phyloP scores from a whole-genome alignment of 2,797 vertebrate genomes.

The Phrynocephalus forsythii region DNA sequence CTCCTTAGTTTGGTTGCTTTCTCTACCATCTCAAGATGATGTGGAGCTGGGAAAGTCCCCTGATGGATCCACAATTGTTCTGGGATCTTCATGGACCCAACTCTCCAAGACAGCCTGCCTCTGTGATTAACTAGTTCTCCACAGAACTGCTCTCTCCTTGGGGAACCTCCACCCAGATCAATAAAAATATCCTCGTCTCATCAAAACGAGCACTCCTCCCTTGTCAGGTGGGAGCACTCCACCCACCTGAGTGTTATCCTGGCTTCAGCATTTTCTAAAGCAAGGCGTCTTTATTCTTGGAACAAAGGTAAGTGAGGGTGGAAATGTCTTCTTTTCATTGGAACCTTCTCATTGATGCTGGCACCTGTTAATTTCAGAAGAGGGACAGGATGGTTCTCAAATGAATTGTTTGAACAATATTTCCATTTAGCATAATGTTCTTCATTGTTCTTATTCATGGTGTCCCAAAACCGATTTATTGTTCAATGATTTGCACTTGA shows the following conservation, averaged over 20 bases:
- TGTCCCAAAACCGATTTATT: background rate
- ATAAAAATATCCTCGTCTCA: background rate
- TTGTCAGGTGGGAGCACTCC: no score
- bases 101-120: background rate
- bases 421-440: background rate
- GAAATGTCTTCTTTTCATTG: no score
- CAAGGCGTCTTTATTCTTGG: background rate
- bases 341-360: no score
- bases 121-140: background rate
- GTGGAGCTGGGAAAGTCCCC: background rate
- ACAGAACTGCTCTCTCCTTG: background rate
- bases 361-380: background rate
- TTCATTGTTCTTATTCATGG: background rate
- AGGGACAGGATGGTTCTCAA: background rate
- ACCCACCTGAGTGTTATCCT: background rate
- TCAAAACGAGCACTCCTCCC: background rate
- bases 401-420: background rate
- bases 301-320: no score
- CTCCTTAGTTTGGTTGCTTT: background rate
- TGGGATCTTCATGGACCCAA: background rate
- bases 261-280: background rate
- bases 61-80: background rate
- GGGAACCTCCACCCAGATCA: background rate
- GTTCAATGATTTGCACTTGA: background rate
- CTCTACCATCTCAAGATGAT: background rate